A percentile compares a stretch with the other conserved stretches of the same genome.
These are phyloP conservation scores for Gerosis bhagava DNA, from an alignment of 2,888 invertebrate species.

Conservation along the genomic window DNA sequence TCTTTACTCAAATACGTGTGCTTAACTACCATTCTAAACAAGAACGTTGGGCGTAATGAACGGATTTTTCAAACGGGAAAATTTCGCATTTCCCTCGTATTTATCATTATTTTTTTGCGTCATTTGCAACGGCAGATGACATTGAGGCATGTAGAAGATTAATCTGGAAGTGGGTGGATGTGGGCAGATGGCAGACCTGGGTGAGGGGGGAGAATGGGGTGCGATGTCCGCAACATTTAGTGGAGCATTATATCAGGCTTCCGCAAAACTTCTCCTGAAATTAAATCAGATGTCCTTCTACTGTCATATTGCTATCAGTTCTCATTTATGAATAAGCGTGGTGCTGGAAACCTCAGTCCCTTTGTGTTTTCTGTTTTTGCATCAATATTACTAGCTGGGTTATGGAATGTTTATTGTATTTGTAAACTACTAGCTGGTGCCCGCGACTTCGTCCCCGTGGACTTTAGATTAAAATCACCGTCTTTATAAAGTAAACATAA, in stretches of 20 bases:
- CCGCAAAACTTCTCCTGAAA: conserved; percentile 49
- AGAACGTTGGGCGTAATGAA: conserved; percentile 19
- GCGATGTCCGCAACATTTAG: conserved; percentile 63
- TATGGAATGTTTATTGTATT: no score
- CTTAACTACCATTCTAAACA: conserved; percentile 19
- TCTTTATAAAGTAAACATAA: no score
- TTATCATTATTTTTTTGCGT: conserved; percentile 66
- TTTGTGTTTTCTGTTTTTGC: no score
- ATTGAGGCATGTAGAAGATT: conserved; percentile 70
- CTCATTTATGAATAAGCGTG: no score
- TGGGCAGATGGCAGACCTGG: conserved; percentile 35
- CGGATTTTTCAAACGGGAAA: conserved; percentile 20
- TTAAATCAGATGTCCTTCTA: no score
- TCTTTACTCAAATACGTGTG: conserved; percentile 8
- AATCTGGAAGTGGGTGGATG: conserved; percentile 49
- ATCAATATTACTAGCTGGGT: no score
- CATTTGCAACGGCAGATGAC: conserved; percentile 67
- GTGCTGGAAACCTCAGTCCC: no score
- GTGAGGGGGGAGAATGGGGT: conserved; percentile 29
- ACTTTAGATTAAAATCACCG: no score
- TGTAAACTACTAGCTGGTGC: no score
- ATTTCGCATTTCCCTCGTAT: conserved; percentile 39
- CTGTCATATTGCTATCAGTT: no score
- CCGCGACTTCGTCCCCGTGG: no score
- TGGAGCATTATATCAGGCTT: conserved; percentile 64